Conservation (phyloP, 1,140 invertebrate species). For the Camponotus vicinus region DNA sequence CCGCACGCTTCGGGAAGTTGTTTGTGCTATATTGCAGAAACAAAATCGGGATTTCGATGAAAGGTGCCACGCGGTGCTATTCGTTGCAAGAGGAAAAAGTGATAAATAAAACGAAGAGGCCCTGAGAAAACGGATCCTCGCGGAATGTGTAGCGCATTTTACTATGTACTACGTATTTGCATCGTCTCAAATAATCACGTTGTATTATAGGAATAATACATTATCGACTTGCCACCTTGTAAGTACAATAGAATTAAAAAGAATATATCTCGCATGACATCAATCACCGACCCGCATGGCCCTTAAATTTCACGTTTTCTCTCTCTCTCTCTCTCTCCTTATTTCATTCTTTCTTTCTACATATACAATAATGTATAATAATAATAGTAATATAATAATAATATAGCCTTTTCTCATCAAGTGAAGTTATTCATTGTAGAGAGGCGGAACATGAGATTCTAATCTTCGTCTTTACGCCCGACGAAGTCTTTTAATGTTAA, state of each 20-base stretch:
- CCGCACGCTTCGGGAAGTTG: neutral
- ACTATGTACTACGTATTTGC: constrained; percentile 33
- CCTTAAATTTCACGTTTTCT: constrained; percentile 63
- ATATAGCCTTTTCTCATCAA: constrained; percentile 42
- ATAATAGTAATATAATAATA: constrained; percentile 57
- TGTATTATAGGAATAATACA: constrained; percentile 47
- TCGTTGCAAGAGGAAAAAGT: constrained; percentile 48
- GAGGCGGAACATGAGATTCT: constrained; percentile 54
- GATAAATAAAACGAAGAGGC: constrained; percentile 53
- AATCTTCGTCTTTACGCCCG: constrained; percentile 50
- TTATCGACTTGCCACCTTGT: constrained; percentile 32
- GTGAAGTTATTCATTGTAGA: constrained; percentile 56
- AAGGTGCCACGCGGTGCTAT: constrained; percentile 26
- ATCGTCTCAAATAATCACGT: constrained; percentile 44
- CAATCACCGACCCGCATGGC: constrained; percentile 79
- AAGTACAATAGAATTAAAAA: constrained; percentile 63
- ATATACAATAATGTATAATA: constrained; percentile 55
- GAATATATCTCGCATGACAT: constrained; percentile 70
- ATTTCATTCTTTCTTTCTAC: constrained; percentile 6
- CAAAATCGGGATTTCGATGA: constrained; percentile 23
- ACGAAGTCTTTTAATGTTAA: constrained; percentile 64
- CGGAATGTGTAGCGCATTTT: constrained; percentile 64
- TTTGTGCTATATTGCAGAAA: neutral
- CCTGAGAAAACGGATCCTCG: constrained; percentile 56
- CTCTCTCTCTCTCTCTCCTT: constrained; percentile 8